Evolutionary conservation across 2,888 invertebrate species (phyloP).

Genomic region (Latrodectus elegans): DNA sequence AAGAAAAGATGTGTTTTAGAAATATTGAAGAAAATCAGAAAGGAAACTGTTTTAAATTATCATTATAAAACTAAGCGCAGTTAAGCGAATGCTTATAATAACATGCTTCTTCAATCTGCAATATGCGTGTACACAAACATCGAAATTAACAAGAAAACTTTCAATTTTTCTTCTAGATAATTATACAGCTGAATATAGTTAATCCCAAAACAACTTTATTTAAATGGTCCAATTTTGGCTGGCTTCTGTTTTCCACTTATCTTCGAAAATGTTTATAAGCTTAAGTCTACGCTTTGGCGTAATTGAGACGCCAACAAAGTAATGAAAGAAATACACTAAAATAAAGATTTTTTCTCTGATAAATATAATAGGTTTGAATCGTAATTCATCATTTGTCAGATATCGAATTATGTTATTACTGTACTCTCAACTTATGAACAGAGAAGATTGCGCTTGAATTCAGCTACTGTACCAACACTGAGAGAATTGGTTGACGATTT

Average conservation of each 20-base stretch:
- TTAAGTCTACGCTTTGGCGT: conserved; percentile 47
- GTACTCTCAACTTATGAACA: conserved; percentile 27
- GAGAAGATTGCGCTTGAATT: conserved; percentile 18
- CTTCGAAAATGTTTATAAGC: conserved; percentile 7
- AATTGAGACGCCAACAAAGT: conserved; percentile 56
- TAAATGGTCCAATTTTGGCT: conserved; percentile 26
- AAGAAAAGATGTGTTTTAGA: too few species aligned
- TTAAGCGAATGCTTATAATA: too few species aligned
- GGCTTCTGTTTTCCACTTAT: conserved; percentile 29
- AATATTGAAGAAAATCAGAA: too few species aligned
- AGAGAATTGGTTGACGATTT: conserved; percentile 54
- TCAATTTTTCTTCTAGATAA: conserved; percentile 15
- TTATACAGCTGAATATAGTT: conserved; percentile 25
- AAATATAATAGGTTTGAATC: conserved; percentile 36
- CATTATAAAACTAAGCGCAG: too few species aligned
- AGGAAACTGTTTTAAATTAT: too few species aligned
- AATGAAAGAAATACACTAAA: conserved; percentile 41
- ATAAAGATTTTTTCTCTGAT: conserved; percentile 48
- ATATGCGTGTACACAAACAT: neutral
- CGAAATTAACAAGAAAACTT: conserved; percentile 25
- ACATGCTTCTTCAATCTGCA: too few species aligned
- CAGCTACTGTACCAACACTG: conserved; percentile 14
- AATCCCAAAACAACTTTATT: conserved; percentile 29
- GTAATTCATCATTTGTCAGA: conserved; percentile 59
- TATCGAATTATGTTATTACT: conserved; percentile 66